Evolutionary conservation across 53 echinoderm and acorn worm species (phyloP).

Genomic region (Henricia sp.): DNA sequence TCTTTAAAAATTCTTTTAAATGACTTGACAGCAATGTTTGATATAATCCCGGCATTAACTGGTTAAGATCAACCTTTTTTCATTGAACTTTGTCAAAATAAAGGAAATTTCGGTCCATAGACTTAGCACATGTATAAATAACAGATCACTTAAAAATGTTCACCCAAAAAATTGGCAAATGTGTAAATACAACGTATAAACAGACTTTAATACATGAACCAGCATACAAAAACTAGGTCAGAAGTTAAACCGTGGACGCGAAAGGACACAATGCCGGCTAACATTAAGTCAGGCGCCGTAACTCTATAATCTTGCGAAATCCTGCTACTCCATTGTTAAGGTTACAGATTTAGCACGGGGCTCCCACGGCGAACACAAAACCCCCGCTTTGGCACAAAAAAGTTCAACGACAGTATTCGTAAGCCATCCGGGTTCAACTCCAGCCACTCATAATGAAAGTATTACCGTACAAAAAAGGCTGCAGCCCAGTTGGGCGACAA

Average conservation of each 20-base stretch:
- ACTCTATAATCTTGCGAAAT: constrained; percentile 54
- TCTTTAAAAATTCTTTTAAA: no score
- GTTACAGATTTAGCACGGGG: constrained; percentile 42
- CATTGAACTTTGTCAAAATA: no score
- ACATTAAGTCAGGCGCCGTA: constrained; percentile 4
- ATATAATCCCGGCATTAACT: no score
- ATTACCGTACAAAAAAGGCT: neutral
- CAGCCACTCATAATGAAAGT: neutral
- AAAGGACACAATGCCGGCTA: constrained; percentile 23
- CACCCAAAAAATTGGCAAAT: no score
- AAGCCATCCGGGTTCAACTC: constrained; percentile 3
- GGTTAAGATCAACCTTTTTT: no score
- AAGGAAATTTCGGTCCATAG: no score
- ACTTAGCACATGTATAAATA: no score
- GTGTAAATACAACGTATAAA: no score
- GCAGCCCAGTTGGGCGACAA: constrained; percentile 28
- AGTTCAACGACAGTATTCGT: constrained; percentile 46
- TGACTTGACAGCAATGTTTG: no score
- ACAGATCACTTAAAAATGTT: no score
- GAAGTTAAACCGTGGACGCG: constrained; percentile 37
- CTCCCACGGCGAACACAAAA: constrained; percentile 17
- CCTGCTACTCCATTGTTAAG: constrained; percentile 39
- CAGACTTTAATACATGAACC: neutral
- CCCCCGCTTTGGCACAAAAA: constrained; percentile 27
- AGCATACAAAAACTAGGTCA: constrained; percentile 4